A percentile compares a stretch with the other conserved stretches of the same genome.
Evolutionary conservation across 2,797 vertebrate species (phyloP).

Genomic region (Linurgus olivaceus): DNA sequence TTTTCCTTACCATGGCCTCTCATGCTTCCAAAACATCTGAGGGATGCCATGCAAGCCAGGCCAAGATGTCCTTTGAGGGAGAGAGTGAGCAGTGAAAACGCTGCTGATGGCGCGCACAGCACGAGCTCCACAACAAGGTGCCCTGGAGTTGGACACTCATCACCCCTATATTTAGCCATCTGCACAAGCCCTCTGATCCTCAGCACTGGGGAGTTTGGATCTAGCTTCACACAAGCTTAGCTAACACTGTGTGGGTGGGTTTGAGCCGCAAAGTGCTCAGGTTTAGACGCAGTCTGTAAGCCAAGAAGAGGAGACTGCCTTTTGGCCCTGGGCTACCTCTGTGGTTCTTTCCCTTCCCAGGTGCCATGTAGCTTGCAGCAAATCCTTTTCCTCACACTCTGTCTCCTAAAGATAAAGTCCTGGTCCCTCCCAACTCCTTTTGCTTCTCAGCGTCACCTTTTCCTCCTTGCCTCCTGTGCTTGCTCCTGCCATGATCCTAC

Average conservation of each 20-base stretch:
- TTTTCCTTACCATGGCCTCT: not conserved
- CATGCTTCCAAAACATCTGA: not conserved
- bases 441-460: not conserved
- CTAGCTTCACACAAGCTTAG: not conserved
- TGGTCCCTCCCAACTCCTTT: not conserved
- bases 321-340: accelerated
- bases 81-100: not conserved
- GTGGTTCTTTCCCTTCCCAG: not conserved
- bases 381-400: not conserved
- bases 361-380: not conserved
- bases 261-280: not conserved
- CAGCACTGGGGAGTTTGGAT: not conserved
- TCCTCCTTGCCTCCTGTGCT: not conserved
- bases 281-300: not conserved
- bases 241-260: not conserved
- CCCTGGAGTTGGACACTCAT: not conserved
- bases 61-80: not conserved
- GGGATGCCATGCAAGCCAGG: not conserved
- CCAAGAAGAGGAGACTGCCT: not conserved
- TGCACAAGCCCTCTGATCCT: not conserved
- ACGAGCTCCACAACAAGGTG: not conserved
- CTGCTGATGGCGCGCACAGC: accelerated
- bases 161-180: not conserved
- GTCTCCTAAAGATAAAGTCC: not conserved
- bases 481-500: not conserved